Base-by-base conservation (phyloP, 2,113 vertebrate species). In the Cepphus grylle region DNA sequence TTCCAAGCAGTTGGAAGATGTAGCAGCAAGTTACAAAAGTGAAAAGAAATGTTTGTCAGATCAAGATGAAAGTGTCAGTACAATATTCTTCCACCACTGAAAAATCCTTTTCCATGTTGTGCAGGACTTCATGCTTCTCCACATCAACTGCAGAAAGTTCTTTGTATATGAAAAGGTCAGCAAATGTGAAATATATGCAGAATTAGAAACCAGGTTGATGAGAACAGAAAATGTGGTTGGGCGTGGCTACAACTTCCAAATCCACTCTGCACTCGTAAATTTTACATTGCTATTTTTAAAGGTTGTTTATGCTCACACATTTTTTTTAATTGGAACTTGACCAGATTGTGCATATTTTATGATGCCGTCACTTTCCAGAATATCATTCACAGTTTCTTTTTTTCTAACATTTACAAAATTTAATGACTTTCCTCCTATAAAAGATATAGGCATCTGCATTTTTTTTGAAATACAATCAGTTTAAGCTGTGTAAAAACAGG, bases 261-360 rank as follows among this genome's bases (percentile, higher is more conserved):
- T 81, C 29, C 29, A 55, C 40, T 95, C 76, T 81, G 55, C 2
- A 21, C 59, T 94, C 32, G 0, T 95, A 97, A 94, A 95, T 96
- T 95, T 93, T 78, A 62, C 79, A 81, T 74, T 78, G 82, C 85
- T 95, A 95, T 97, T 96, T 97, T 93, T 86, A 95, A 94, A 92
- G 76, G 63, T 96, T 97, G 94, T 94, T 97, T 96, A 95, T 93
- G 76, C 94, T 95, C 85, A 78, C 96, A 94, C 90, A 32, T 95
- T 90, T 94, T 96, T 96, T 96, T 94, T 86, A 96, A 96, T 95
- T 97, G 95, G 85, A 96, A 96, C 76, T 90, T 96, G 90, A 96
- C 94, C 95, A 96, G 93, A 96, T 95, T 97, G 93, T 83, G 85
- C 86, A 93, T 94, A 90, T 93, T 97, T 97, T 96, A 95, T 0